These are phyloP conservation scores for Nannoperca australis DNA, from an alignment of 2,797 vertebrate genomes.

Conservation along the genomic window DNA sequence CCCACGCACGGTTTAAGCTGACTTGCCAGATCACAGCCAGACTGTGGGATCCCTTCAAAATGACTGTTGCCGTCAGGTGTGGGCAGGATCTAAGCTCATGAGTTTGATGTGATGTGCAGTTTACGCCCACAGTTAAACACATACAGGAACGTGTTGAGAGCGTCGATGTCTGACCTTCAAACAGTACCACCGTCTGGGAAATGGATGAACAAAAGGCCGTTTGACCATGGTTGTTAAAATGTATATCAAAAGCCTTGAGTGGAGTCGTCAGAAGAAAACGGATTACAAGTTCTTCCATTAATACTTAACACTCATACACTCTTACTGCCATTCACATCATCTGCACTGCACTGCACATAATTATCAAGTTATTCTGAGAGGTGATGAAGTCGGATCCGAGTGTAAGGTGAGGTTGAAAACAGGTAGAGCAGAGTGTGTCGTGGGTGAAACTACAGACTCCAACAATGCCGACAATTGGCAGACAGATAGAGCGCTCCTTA, in stretches of 20 bases:
- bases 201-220: not conserved
- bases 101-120: not conserved
- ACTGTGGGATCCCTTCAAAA: no score
- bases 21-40: no score
- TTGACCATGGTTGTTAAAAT: not conserved
- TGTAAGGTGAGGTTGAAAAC: constrained; percentile 15
- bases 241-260: constrained; percentile 1
- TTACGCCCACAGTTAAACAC: no score
- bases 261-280: not conserved
- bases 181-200: not conserved
- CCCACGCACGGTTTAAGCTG: no score
- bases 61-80: no score
- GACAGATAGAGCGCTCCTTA: constrained; percentile 35
- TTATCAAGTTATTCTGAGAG: constrained; percentile 20
- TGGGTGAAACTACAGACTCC: constrained; percentile 7
- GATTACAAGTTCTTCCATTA: not conserved
- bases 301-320: not conserved
- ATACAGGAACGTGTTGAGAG: not conserved
- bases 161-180: not conserved
- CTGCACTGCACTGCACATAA: not conserved
- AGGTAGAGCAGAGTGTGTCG: not conserved
- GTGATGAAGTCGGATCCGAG: constrained; percentile 2
- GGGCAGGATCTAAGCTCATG: no score
- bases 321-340: not conserved
- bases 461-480: not conserved